Percentiles rank a stretch among this genome's conserved stretches.
Conservation (phyloP, 2,797 vertebrate genomes). For the Parauchenoglanis punctatus region DNA sequence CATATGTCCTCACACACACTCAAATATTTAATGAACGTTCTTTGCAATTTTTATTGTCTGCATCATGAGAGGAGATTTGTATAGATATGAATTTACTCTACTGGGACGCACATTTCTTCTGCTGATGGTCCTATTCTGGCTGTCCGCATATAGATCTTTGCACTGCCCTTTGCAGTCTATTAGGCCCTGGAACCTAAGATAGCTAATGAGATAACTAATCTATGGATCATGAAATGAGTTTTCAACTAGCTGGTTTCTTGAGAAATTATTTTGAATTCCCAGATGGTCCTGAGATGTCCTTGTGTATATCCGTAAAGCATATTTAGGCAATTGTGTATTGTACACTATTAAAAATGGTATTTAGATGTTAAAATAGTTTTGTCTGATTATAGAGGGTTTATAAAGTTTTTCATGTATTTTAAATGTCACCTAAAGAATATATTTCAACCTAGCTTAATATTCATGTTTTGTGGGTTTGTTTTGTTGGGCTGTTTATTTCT, state of each 20-base stretch:
- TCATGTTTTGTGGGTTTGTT: not conserved
- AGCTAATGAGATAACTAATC: not conserved
- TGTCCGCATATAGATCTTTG: not conserved
- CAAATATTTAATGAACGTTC: constrained; percentile 43
- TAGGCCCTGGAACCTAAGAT: not conserved
- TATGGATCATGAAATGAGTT: not conserved
- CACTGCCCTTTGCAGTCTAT: not conserved
- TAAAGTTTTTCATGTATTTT: not conserved
- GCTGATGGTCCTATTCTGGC: not conserved
- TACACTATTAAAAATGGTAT: not conserved
- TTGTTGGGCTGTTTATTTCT: constrained; percentile 5
- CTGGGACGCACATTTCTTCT: constrained; percentile 16
- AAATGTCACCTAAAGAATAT: not conserved
- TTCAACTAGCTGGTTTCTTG: not conserved
- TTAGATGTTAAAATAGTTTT: not conserved
- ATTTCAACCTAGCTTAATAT: not conserved
- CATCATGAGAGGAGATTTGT: constrained; percentile 24
- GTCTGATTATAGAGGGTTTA: not conserved
- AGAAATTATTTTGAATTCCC: not conserved
- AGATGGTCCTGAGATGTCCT: not conserved
- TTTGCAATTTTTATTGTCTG: constrained; percentile 13
- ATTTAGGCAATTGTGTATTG: not conserved
- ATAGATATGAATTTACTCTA: constrained; percentile 7
- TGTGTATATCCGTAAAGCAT: not conserved
- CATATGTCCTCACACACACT: constrained; percentile 39